These are phyloP conservation scores for Nasonovia ribisnigri DNA, from an alignment of 2,888 invertebrate species.

Conservation along the genomic window DNA sequence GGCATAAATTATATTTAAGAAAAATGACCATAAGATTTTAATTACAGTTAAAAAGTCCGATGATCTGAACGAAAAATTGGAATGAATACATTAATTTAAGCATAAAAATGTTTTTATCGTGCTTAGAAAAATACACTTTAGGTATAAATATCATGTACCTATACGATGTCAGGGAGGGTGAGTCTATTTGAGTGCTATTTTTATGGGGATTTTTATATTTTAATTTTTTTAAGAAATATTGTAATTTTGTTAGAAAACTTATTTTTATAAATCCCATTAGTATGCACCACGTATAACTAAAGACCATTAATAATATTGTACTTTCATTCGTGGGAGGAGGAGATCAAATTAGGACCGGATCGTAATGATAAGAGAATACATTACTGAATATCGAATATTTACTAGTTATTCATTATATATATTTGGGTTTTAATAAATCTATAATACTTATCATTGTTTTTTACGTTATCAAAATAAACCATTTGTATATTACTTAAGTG, in stretches of 20 bases:
- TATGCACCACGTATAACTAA: neutral
- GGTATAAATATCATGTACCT: neutral
- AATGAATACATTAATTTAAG: neutral
- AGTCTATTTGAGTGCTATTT: neutral
- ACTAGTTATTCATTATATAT: too few relatives aligned
- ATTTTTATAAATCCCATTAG: neutral
- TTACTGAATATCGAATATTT: too few relatives aligned
- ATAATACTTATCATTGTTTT: neutral
- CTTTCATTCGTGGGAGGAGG: neutral
- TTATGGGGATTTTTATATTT: neutral
- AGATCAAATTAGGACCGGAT: too few relatives aligned
- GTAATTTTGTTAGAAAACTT: neutral
- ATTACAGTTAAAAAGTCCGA: neutral
- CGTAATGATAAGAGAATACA: too few relatives aligned
- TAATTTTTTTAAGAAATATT: neutral
- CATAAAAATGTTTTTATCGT: neutral
- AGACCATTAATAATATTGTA: neutral
- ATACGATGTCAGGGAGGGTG: too few relatives aligned
- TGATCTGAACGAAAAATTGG: neutral
- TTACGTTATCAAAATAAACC: neutral
- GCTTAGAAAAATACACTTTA: neutral
- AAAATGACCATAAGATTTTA: neutral
- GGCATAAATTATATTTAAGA: too few relatives aligned
- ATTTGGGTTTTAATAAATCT: too few relatives aligned
- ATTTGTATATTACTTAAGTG: neutral